Conservation (phyloP, 1,140 invertebrate genomes). For the Neodiprion pinetum region DNA sequence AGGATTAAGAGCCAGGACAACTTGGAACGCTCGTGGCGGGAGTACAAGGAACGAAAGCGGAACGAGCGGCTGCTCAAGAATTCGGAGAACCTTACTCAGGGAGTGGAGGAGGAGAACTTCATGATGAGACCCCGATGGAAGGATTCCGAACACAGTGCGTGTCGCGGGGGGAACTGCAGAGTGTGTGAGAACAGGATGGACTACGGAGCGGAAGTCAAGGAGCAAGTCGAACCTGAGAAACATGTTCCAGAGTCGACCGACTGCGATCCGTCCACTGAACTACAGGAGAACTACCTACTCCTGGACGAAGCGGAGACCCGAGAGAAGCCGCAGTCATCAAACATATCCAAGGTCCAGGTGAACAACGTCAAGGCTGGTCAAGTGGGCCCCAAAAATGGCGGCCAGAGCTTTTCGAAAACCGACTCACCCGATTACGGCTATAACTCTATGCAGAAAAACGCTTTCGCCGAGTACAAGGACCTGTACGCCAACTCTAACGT, state of each 20-base stretch:
- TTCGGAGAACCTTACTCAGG: conserved; percentile 23
- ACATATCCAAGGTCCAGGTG: conserved; percentile 25
- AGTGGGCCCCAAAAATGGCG: conserved; percentile 8
- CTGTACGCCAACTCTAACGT: conserved; percentile 44
- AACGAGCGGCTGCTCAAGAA: conserved; percentile 37
- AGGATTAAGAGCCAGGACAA: conserved; percentile 42
- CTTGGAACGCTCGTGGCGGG: conserved; percentile 49
- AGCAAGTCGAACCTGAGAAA: not conserved
- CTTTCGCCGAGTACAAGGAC: conserved; percentile 32
- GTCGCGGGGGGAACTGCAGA: conserved; percentile 36
- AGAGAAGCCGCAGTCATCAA: not conserved
- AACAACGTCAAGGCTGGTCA: conserved; percentile 15
- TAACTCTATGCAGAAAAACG: conserved; percentile 43
- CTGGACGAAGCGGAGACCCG: conserved; percentile 21
- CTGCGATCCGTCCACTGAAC: conserved; percentile 31
- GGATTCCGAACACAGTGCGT: conserved; percentile 36
- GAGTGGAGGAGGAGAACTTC: conserved; percentile 44
- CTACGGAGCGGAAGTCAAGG: conserved; percentile 15
- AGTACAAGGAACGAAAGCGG: conserved; percentile 51
- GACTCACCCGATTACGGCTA: conserved; percentile 41
- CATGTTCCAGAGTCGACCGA: conserved; percentile 17
- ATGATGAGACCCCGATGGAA: conserved; percentile 54
- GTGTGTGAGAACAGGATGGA: conserved; percentile 44
- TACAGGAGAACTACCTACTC: conserved; percentile 50
- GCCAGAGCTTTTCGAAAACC: not conserved